Evolutionary conservation across 1,140 invertebrate genomes (phyloP).

Genomic region (Belonocnema kinseyi): DNA sequence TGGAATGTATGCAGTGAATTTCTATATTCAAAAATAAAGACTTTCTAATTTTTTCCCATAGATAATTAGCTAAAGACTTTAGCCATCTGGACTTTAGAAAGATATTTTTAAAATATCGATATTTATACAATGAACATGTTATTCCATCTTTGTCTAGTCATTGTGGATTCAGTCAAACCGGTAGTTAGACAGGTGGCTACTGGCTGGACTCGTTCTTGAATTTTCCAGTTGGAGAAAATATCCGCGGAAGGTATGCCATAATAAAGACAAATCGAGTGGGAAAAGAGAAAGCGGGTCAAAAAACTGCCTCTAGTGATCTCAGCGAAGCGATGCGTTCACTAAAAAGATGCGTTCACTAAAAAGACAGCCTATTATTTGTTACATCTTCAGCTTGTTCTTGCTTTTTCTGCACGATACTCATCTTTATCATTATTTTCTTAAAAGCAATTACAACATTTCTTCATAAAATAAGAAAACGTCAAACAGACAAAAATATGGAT

Average conservation of each 20-base stretch:
- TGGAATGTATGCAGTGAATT: too few species aligned
- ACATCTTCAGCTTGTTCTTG: too few species aligned
- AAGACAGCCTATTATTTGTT: too few species aligned
- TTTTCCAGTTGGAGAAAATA: constrained; percentile 70
- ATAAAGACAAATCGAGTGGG: constrained; percentile 70
- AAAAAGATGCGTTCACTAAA: not conserved
- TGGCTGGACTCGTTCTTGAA: constrained; percentile 52
- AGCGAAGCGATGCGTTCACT: constrained; percentile 39
- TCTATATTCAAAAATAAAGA: too few species aligned
- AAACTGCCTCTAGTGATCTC: constrained; percentile 61
- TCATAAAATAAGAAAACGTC: too few species aligned
- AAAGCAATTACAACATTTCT: too few species aligned
- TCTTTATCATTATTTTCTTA: too few species aligned
- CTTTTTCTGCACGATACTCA: too few species aligned
- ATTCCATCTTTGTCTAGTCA: not conserved
- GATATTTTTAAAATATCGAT: not conserved
- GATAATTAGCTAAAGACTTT: too few species aligned
- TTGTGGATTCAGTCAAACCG: constrained; percentile 31
- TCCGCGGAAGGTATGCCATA: constrained; percentile 54
- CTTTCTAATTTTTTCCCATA: too few species aligned
- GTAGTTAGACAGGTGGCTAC: constrained; percentile 41
- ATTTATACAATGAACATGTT: not conserved
- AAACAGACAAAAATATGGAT: too few species aligned
- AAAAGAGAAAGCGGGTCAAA: constrained; percentile 76
- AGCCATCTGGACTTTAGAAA: too few species aligned